Conservation (phyloP, 30 jellyfish, hydroid and myxozoan genomes). For the Chironex yamaguchii region DNA sequence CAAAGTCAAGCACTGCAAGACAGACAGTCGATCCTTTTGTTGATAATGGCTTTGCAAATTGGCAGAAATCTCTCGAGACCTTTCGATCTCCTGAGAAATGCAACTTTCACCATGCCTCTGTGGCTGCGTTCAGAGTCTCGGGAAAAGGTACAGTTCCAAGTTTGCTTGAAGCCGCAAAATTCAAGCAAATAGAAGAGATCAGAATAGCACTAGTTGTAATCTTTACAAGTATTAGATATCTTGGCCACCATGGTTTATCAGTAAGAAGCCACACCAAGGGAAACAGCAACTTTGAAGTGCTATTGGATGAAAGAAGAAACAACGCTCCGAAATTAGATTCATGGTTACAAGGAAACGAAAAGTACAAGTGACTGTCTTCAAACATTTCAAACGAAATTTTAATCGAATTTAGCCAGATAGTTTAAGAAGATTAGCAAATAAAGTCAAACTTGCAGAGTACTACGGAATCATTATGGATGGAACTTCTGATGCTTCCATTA, state of each 20-base stretch:
- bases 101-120: conserved; percentile 14
- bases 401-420: conserved; percentile 33
- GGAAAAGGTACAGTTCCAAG: too few species aligned
- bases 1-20: conserved; percentile 43
- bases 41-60: conserved; percentile 32
- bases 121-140: conserved; percentile 12
- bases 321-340: conserved; percentile 32
- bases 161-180: conserved; percentile 45
- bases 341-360: conserved; percentile 58
- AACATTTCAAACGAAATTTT: conserved; percentile 56
- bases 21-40: conserved; percentile 17
- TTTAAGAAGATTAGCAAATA: neutral
- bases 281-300: conserved; percentile 36
- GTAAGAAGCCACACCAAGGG: conserved; percentile 24
- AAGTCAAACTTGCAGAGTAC: conserved; percentile 56
- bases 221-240: conserved; percentile 39
- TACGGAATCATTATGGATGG: conserved; percentile 52
- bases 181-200: conserved; percentile 39
- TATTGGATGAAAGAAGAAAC: conserved; percentile 47
- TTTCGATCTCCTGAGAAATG: conserved; percentile 35
- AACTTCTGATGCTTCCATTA: conserved; percentile 48
- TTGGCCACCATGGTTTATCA: conserved; percentile 48
- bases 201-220: conserved; percentile 35
- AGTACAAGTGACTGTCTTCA: conserved; percentile 59
- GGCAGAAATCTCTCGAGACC: conserved; percentile 27